These are phyloP conservation scores for Bicyclus anynana DNA, from an alignment of 1,140 invertebrate species.

Conservation along the genomic window DNA sequence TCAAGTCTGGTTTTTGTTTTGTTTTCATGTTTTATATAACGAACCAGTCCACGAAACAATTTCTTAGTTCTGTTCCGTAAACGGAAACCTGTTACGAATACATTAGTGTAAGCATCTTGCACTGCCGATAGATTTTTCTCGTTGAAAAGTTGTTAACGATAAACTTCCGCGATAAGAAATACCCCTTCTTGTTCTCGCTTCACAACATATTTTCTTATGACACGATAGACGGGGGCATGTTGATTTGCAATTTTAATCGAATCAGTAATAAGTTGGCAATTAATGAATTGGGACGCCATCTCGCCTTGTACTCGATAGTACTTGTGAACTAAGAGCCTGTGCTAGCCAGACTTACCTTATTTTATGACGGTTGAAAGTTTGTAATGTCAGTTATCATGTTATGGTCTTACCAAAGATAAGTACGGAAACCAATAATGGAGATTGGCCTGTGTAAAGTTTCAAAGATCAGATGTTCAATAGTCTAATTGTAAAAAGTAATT, in stretches of 20 bases:
- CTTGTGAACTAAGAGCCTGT: too few relatives aligned
- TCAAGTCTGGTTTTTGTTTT: too few relatives aligned
- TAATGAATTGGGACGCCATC: neutral
- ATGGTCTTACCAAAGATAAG: too few relatives aligned
- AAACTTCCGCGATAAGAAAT: neutral
- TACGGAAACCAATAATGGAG: too few relatives aligned
- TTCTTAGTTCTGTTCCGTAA: neutral
- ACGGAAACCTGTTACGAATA: neutral
- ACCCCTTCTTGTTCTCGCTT: neutral
- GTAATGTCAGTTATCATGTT: too few relatives aligned
- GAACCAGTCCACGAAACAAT: too few relatives aligned
- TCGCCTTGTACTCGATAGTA: constrained; percentile 64
- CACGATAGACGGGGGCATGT: neutral
- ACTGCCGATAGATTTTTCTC: constrained; percentile 1
- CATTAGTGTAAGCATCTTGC: neutral
- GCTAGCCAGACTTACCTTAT: too few relatives aligned
- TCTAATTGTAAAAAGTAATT: too few relatives aligned
- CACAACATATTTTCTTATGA: constrained; percentile 1
- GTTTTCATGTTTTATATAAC: too few relatives aligned
- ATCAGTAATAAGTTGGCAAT: neutral
- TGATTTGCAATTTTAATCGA: constrained; percentile 1
- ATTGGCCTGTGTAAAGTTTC: too few relatives aligned
- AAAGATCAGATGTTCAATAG: too few relatives aligned
- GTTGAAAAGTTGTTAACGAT: constrained; percentile 7
- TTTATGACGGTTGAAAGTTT: too few relatives aligned